A percentile compares a stretch with the other conserved stretches of the same genome.
Evolutionary conservation across 2,113 vertebrate species (phyloP).

Genomic region (Helogale parvula): DNA sequence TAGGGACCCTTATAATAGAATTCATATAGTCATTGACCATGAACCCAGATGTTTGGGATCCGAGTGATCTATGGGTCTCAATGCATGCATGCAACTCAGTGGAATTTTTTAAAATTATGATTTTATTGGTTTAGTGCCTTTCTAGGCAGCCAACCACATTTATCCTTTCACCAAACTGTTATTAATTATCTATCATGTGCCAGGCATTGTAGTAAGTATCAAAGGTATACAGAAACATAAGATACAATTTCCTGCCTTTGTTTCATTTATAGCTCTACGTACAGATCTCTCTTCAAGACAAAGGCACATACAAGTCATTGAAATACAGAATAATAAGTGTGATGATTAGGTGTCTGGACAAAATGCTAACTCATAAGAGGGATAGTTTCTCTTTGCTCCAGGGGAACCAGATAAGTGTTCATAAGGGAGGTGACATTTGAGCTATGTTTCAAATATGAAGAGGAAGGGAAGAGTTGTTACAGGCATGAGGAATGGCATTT

Average conservation of each 20-base stretch:
- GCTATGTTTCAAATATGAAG: not conserved
- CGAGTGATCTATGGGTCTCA: not conserved
- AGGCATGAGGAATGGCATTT: not conserved
- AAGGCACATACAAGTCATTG: not conserved
- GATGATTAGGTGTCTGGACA: not conserved
- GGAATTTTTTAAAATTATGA: not conserved
- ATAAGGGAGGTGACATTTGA: conserved; percentile 13
- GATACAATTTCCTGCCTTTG: not conserved
- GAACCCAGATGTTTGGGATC: not conserved
- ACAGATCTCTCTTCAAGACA: not conserved
- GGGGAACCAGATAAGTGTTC: not conserved
- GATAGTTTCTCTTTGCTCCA: not conserved
- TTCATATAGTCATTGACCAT: not conserved
- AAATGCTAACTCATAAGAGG: not conserved
- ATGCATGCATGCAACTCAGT: not conserved
- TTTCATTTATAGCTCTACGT: not conserved
- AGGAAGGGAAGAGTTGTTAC: not conserved
- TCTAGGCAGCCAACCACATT: conserved; percentile 21
- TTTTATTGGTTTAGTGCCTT: not conserved
- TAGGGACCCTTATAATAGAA: conserved; percentile 16
- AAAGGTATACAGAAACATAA: not conserved
- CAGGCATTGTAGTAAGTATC: not conserved
- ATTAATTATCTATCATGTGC: not conserved
- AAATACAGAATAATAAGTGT: not conserved
- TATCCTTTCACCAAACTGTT: conserved; percentile 32